Base-by-base conservation (phyloP, 2,797 vertebrate species). In the Hypotaenidia philippensis region DNA sequence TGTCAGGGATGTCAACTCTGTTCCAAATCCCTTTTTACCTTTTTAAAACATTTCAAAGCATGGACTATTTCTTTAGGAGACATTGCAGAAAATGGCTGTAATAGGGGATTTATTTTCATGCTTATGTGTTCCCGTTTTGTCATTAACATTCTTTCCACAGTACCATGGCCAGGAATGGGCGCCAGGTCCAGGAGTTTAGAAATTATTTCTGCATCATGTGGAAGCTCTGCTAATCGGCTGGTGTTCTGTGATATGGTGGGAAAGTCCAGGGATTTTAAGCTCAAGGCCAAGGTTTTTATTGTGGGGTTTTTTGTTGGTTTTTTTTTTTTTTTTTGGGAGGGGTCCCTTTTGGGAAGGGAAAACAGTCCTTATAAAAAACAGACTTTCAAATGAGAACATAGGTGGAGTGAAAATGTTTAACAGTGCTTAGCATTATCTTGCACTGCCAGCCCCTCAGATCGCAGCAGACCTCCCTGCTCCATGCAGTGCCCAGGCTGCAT, bases 61-160 rank as follows among this genome's bases (percentile, higher is more conserved):
- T n/a, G 13, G 45, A 66, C 4, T 34, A 52, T 90, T 88, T 74
- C 80, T 88, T 74, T 10, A 47, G 74, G 81, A 87, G 34, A 32
- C 26, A n/a, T 57, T 29, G 61, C 41, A 80, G 61, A 90, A 94
- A 91, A 77, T 7, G 20, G 2, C 26, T 88, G 32, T 25, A 91
- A 91, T 50, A 92, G 21, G 45, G 83, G 57, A 72, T 87, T 92
- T 90, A 57, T 94, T 92, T 93, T 84, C 83, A 68, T 85, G 56
- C 60, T 95, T 90, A 29, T 59, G 41, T 77, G 70, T 89, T 94
- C 60, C 45, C 11, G 7, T 84, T 96, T 94, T 94, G 71, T 82
- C 74, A 53, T 84, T 83, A 89, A 77, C 53, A 87, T 96, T 96
- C 83, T 93, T 80, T 91, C 88, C 91, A 80, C 70, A 83, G 40